These are phyloP conservation scores for Urocolius indicus DNA, from an alignment of 2,113 vertebrate species.

Conservation along the genomic window DNA sequence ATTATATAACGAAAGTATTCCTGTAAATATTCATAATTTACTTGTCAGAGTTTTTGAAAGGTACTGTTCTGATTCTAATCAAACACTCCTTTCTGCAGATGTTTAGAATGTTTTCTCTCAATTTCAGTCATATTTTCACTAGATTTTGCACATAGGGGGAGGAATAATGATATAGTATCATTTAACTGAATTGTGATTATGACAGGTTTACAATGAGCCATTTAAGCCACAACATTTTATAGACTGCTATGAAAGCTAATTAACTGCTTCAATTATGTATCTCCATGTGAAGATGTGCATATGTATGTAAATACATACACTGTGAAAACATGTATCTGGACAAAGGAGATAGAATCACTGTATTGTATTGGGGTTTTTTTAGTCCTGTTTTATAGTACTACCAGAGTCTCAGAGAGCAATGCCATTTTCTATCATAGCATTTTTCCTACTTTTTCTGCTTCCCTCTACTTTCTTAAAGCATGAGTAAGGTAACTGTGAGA, in stretches of 20 bases:
- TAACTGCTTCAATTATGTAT: constrained; percentile 10
- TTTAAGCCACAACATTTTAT: not conserved
- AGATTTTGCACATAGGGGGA: constrained; percentile 6
- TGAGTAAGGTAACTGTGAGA: not conserved
- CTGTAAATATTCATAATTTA: constrained; percentile 49
- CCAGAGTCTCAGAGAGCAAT: not conserved
- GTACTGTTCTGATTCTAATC: constrained; percentile 22
- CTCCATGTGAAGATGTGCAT: fast-evolving
- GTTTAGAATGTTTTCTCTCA: constrained; percentile 39
- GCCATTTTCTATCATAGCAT: not conserved
- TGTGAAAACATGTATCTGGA: not conserved
- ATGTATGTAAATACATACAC: not conserved
- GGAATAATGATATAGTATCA: constrained; percentile 37
- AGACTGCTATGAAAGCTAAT: not conserved
- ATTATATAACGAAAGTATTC: not conserved
- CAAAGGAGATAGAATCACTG: not conserved
- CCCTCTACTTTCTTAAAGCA: not conserved
- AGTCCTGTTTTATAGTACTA: not conserved
- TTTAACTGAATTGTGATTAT: constrained; percentile 30
- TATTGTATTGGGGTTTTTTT: not conserved
- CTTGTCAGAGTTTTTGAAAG: constrained; percentile 41
- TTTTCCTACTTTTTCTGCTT: not conserved
- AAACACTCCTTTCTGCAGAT: constrained; percentile 45
- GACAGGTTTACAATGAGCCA: not conserved
- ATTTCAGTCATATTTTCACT: constrained; percentile 58